These are phyloP conservation scores for Escarpia spicata DNA, from an alignment of 2,888 invertebrate species.

Conservation along the genomic window DNA sequence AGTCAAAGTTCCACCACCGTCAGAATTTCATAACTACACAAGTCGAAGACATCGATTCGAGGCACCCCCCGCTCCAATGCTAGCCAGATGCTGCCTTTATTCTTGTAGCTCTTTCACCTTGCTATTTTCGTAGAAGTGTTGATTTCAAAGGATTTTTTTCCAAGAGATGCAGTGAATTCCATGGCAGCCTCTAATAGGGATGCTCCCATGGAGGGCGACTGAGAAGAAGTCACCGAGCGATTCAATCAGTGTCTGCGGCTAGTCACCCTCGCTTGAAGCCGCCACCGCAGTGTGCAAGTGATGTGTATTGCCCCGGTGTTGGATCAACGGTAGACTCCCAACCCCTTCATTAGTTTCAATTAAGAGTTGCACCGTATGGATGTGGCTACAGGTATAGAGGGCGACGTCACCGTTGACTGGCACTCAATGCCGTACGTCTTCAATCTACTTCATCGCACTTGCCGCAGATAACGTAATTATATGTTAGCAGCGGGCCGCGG, in stretches of 20 bases:
- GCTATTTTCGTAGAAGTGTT: neutral
- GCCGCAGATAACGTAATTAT: slow-evolving; percentile 12
- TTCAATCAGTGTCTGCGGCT: neutral
- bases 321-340: neutral
- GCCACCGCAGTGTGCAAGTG: neutral
- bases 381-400: neutral
- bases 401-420: neutral
- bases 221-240: neutral
- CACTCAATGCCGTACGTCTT: neutral
- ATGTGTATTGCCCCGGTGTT: neutral
- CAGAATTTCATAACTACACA: neutral
- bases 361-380: slow-evolving; percentile 6
- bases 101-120: neutral
- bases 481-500: neutral
- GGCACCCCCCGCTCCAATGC: neutral
- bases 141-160: neutral
- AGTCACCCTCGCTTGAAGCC: neutral
- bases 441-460: slow-evolving; percentile 8
- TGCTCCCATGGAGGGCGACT: neutral
- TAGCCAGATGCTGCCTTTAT: neutral
- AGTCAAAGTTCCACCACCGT: neutral
- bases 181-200: neutral
- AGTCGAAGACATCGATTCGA: neutral
- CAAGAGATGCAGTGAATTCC: neutral
- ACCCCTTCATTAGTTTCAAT: slow-evolving; percentile 16